phyloP scores from a whole-genome alignment of 2,888 invertebrate genomes.

The Cybosia mesomella region DNA sequence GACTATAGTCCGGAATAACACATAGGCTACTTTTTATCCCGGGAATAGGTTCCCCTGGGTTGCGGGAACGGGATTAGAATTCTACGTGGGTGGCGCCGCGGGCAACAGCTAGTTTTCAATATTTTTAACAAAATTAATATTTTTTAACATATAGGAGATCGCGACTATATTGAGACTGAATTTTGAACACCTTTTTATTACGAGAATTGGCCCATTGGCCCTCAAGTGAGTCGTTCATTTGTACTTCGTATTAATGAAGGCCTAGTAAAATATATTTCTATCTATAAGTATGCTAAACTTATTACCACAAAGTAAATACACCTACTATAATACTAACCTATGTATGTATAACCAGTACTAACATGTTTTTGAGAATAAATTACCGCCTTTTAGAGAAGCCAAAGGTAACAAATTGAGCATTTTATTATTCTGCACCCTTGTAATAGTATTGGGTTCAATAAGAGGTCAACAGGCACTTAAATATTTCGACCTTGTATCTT shows the following conservation, averaged over 20 bases:
- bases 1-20: too few species aligned
- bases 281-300: not conserved
- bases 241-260: not conserved
- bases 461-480: conserved; percentile 53
- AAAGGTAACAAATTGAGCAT: conserved; percentile 77
- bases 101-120: too few species aligned
- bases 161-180: too few species aligned
- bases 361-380: conserved; percentile 69
- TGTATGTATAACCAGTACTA: conserved; percentile 49
- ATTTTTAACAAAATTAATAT: too few species aligned
- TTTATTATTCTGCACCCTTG: conserved; percentile 77
- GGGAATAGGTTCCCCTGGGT: too few species aligned
- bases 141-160: too few species aligned
- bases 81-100: too few species aligned
- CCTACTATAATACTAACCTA: conserved; percentile 41
- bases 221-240: not conserved
- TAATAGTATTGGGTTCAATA: conserved; percentile 72
- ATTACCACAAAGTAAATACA: conserved; percentile 35
- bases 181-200: too few species aligned
- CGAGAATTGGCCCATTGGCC: too few species aligned
- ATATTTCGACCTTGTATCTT: conserved; percentile 39
- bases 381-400: conserved; percentile 63
- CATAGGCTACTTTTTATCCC: too few species aligned
- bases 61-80: too few species aligned
- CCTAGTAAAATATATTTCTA: not conserved